Conservation (phyloP, 2,888 invertebrate genomes). For the Thyatira batis region DNA sequence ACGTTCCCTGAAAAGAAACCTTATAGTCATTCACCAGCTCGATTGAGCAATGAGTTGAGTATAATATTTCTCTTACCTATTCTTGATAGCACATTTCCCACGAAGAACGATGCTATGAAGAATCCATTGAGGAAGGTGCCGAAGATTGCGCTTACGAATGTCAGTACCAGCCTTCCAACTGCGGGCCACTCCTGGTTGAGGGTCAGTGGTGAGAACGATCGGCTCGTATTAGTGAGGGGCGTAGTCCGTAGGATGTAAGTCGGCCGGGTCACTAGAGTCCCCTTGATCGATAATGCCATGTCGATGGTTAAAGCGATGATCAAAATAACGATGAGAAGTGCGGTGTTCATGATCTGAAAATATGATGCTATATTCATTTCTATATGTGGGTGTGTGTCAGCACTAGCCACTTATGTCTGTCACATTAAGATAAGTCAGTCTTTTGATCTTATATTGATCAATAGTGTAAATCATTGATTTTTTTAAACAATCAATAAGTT, state of each 20-base stretch:
- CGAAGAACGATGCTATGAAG: slow-evolving; percentile 51
- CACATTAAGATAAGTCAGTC: too few species aligned
- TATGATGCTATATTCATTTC: background rate
- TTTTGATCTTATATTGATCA: too few species aligned
- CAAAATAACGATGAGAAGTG: background rate
- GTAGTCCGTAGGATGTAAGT: background rate
- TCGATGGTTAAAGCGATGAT: background rate
- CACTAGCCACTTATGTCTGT: too few species aligned
- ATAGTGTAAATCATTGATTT: too few species aligned
- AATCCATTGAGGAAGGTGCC: slow-evolving; percentile 51
- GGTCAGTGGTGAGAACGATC: slow-evolving; percentile 82
- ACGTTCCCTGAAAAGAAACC: slow-evolving; percentile 85
- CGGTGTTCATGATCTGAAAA: background rate
- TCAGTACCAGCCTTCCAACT: slow-evolving; percentile 83
- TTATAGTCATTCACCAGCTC: too few species aligned
- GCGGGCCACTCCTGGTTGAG: slow-evolving; percentile 86
- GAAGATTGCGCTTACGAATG: slow-evolving; percentile 24
- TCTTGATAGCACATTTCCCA: background rate
- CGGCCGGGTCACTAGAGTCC: background rate
- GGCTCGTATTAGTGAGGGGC: background rate
- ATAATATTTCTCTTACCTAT: background rate
- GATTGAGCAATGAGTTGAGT: too few species aligned
- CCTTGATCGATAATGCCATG: background rate
- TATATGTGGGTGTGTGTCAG: too few species aligned
- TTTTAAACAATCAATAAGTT: too few species aligned